These are phyloP conservation scores for Fringilla coelebs DNA, from an alignment of 2,797 vertebrate genomes.

Conservation along the genomic window DNA sequence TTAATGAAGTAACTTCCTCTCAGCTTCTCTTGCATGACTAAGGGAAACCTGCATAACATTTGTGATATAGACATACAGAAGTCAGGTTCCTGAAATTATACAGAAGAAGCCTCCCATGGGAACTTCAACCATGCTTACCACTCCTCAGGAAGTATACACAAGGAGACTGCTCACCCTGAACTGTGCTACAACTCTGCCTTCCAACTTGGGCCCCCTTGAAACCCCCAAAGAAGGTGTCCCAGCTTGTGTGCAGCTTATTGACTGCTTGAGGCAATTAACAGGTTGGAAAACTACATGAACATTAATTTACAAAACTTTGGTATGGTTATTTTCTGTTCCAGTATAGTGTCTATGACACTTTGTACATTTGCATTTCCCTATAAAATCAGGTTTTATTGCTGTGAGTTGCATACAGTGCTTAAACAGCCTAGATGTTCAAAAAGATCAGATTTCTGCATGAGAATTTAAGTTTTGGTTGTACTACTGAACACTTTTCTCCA, in stretches of 20 bases:
- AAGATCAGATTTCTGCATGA: background rate
- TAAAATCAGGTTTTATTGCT: background rate
- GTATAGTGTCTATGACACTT: background rate
- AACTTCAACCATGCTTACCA: background rate
- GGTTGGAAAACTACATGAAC: background rate
- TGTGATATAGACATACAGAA: background rate
- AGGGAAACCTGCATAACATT: background rate
- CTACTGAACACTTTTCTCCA: background rate
- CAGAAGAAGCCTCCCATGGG: background rate
- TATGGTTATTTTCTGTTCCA: background rate
- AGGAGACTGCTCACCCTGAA: background rate
- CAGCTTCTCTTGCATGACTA: background rate
- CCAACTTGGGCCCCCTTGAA: background rate
- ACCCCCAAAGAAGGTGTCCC: background rate
- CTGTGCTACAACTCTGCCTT: background rate
- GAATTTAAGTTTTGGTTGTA: background rate
- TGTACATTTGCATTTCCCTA: background rate
- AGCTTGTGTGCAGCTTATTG: background rate
- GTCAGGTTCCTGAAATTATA: background rate
- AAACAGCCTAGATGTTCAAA: background rate
- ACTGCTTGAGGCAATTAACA: background rate
- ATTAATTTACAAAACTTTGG: background rate
- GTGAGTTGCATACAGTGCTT: background rate
- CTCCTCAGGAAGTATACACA: background rate
- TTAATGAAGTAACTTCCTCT: background rate